Evolutionary conservation across 2,888 invertebrate genomes (phyloP).

Genomic region (Caenorhabditis plicata): DNA sequence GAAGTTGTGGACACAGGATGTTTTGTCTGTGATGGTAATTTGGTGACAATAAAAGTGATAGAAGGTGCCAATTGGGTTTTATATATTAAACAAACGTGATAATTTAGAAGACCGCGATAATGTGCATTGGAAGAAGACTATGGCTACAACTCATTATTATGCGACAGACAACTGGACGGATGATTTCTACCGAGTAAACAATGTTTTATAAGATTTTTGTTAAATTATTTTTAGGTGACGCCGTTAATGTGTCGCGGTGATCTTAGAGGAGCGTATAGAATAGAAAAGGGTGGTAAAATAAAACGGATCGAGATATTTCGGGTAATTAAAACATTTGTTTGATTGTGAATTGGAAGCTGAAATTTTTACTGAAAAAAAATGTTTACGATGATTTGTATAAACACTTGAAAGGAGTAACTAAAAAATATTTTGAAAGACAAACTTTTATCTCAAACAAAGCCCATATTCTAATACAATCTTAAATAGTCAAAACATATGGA

Average conservation of each 20-base stretch:
- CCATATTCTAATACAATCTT: too few species aligned
- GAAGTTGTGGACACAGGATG: conserved; percentile 23
- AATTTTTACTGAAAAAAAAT: too few species aligned
- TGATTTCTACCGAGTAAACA: conserved; percentile 18
- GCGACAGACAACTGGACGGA: conserved; percentile 51
- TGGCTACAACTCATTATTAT: conserved; percentile 54
- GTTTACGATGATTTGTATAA: too few species aligned
- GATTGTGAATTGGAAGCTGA: too few species aligned
- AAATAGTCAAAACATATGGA: background rate
- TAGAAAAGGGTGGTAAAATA: conserved; percentile 39
- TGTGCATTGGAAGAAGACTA: conserved; percentile 61
- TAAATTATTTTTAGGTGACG: conserved; percentile 39
- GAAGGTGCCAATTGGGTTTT: conserved; percentile 1
- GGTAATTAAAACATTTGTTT: conserved; percentile 5
- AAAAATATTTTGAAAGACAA: background rate
- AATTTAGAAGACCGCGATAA: conserved; percentile 28
- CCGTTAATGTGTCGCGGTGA: conserved; percentile 49
- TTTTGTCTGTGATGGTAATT: conserved; percentile 24
- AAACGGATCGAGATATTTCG: conserved; percentile 25
- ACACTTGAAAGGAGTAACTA: background rate
- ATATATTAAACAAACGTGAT: background rate
- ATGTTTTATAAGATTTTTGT: background rate
- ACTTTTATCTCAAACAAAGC: too few species aligned
- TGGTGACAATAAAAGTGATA: conserved; percentile 24
- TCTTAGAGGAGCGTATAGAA: conserved; percentile 46